Evolutionary conservation across 1,140 invertebrate species (phyloP).

Genomic region (Doryteuthis pealeii): DNA sequence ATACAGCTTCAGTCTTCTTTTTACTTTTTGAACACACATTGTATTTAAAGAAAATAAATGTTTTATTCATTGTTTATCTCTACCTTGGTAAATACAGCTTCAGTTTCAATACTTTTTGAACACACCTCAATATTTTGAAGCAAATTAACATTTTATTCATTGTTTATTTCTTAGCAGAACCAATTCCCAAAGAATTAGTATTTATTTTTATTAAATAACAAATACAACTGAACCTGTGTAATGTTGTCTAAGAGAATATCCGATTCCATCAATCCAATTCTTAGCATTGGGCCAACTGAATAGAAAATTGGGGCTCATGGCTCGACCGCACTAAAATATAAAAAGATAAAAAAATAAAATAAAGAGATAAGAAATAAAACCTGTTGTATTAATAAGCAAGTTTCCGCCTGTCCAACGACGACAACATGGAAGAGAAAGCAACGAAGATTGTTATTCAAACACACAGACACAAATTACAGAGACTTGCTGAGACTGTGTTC

Average conservation of each 20-base stretch:
- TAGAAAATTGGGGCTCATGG: conserved; percentile 78
- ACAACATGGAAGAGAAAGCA: too few relatives aligned
- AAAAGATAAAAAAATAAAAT: neutral
- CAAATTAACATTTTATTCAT: neutral
- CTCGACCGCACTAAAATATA: conserved; percentile 60
- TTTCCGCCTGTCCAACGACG: too few relatives aligned
- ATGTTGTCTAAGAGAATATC: conserved; percentile 25
- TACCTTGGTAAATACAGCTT: too few relatives aligned
- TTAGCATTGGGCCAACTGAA: conserved; percentile 97
- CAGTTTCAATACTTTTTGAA: too few relatives aligned
- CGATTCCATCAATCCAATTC: conserved; percentile 74
- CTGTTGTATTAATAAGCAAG: too few relatives aligned
- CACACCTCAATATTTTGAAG: neutral
- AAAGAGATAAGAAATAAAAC: neutral
- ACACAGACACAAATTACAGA: too few relatives aligned
- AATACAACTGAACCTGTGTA: conserved; percentile 26
- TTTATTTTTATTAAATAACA: neutral
- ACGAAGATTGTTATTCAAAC: too few relatives aligned
- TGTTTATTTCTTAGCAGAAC: neutral
- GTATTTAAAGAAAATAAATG: too few relatives aligned
- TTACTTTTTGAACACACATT: too few relatives aligned
- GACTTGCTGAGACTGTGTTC: too few relatives aligned
- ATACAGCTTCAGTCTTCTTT: too few relatives aligned
- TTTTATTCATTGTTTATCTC: too few relatives aligned
- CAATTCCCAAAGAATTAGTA: neutral